Evolutionary conservation across 2,113 vertebrate genomes (phyloP), one percentile per base, ranked within the genome.

Genomic region (Pseudopodoces humilis): DNA sequence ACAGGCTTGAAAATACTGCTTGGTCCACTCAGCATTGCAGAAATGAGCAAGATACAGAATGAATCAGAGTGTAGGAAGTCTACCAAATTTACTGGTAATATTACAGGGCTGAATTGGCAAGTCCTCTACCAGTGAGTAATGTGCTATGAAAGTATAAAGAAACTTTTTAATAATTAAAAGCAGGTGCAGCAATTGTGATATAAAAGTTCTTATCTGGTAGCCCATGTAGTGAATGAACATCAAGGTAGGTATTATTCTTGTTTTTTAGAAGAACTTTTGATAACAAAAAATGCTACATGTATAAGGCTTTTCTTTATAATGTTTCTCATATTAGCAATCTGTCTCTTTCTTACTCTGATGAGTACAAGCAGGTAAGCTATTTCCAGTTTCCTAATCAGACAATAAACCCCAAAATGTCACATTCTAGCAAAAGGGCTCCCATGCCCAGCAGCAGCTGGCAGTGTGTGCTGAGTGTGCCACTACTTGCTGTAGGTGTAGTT

Each of bases 371-470:
- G 30, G 3, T 46, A 4, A 55, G 53, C n/a, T 31, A 19, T 58
- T 62, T 86, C 24, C 17, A 43, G 25, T 67, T 89, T 70, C 50
- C 43, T 69, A 23, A 24, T 30, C 6, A 58, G 28, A 37, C 44
- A 49, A 25, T 39, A 44, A 89, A 47, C 35, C 9, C 7, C 13
- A 31, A 74, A 78, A 44, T 4, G 33, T 39, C 44, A 14, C 11
- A 5, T 44, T 27, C 20, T 17, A 47, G 28, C 19, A 55, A 24
- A 59, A 64, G 44, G 30, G 15, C 23, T 75, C 2, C 1, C 41
- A 10, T 1, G 5, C 6, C 31, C 17, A 24, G 6, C 31, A 43
- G 39, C 6, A 10, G 46, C 28, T 12, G 64, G 52, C 2, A 3
- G 16, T 12, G 22, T 10, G 13, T 1, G 7, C 43, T 49, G 20